phyloP scores from a whole-genome alignment of 2,113 vertebrate genomes.

The Nerophis ophidion region DNA sequence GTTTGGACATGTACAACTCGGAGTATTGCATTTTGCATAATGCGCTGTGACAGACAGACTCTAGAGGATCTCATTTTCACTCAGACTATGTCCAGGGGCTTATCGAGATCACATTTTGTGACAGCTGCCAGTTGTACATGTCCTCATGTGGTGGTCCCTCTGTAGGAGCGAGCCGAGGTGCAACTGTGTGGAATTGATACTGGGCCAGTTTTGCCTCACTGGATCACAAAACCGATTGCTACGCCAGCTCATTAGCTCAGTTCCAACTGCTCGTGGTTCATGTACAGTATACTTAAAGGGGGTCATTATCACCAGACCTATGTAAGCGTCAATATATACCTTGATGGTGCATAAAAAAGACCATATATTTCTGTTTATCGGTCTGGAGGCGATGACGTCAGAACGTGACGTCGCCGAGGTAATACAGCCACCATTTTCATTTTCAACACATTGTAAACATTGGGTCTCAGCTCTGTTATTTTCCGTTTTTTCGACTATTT shows the following conservation, averaged over 20 bases:
- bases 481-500: too few species aligned
- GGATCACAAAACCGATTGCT: slow-evolving; percentile 49
- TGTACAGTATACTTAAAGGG: neutral
- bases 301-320: too few species aligned
- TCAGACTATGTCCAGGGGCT: slow-evolving; percentile 43
- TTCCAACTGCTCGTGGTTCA: slow-evolving; percentile 15
- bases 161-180: slow-evolving; percentile 36
- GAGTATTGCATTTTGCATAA: slow-evolving; percentile 53
- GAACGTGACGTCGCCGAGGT: too few species aligned
- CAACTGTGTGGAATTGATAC: slow-evolving; percentile 46
- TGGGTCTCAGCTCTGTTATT: too few species aligned
- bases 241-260: slow-evolving; percentile 56
- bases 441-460: too few species aligned
- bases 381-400: too few species aligned
- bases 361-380: too few species aligned
- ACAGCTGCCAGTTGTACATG: slow-evolving; percentile 63
- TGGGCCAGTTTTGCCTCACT: slow-evolving; percentile 40
- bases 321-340: too few species aligned
- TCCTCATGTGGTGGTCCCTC: slow-evolving; percentile 46
- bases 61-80: slow-evolving; percentile 56
- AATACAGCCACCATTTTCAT: too few species aligned
- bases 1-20: slow-evolving; percentile 40
- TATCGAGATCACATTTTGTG: slow-evolving; percentile 53
- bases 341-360: too few species aligned
- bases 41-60: slow-evolving; percentile 46